These are phyloP conservation scores for Diadema setosum DNA, from an alignment of 35 echinoderm and acorn worm genomes.

Conservation along the genomic window DNA sequence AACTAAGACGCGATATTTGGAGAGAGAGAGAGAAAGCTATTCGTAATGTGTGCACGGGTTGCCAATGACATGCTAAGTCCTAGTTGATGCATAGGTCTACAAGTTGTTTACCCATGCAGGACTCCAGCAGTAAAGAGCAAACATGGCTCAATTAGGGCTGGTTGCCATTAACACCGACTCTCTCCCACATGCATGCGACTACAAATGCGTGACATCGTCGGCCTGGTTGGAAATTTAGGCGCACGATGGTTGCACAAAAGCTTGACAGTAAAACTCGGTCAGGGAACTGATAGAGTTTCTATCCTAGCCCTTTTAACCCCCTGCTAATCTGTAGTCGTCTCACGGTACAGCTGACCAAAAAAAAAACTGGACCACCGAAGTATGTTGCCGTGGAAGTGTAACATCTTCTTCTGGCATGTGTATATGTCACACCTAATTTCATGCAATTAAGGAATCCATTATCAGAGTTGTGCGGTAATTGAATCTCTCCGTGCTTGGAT, in stretches of 20 bases:
- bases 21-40: no score
- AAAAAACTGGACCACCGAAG: background rate
- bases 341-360: background rate
- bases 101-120: no score
- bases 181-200: no score
- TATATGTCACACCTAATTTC: constrained; percentile 1
- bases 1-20: no score
- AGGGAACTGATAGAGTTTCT: background rate
- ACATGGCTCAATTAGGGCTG: no score
- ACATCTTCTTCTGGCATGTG: background rate
- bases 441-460: background rate
- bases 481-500: background rate
- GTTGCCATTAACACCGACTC: no score
- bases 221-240: no score
- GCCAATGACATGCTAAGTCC: no score
- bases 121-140: no score
- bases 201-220: no score
- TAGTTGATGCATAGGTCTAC: no score
- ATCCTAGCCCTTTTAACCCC: background rate
- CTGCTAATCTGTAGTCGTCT: background rate
- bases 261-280: background rate
- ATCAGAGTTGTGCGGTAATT: background rate
- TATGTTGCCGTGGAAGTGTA: background rate
- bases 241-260: background rate
- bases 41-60: no score